phyloP scores from a whole-genome alignment of 2,888 invertebrate species.

The Xanthostigma xanthostigma region DNA sequence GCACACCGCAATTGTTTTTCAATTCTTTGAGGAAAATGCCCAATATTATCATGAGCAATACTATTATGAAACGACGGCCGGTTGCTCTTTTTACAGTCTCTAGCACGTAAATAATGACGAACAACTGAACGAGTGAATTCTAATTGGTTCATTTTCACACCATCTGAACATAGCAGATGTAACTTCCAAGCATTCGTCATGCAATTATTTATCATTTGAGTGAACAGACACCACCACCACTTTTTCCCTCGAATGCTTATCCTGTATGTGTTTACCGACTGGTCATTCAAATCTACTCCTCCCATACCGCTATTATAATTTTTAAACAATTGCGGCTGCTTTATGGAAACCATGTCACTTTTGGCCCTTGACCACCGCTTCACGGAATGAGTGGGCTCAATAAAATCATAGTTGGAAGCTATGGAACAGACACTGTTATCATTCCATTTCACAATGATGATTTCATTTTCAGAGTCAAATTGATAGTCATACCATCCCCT shows the following conservation, averaged over 20 bases:
- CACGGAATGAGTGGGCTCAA: neutral
- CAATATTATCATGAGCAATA: too few relatives aligned
- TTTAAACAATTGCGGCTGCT: neutral
- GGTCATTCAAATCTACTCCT: constrained; percentile 7
- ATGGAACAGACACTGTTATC: constrained; percentile 9
- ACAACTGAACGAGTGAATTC: neutral
- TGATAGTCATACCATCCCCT: constrained; percentile 4
- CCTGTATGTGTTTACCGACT: constrained; percentile 5
- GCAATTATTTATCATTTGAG: constrained; percentile 5
- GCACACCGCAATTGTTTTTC: too few relatives aligned
- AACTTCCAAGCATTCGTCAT: constrained; percentile 5
- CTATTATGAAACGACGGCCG: too few relatives aligned
- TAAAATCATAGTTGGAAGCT: neutral
- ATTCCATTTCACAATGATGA: constrained; percentile 6
- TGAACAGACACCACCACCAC: constrained; percentile 8
- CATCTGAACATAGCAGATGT: neutral
- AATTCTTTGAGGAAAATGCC: too few relatives aligned
- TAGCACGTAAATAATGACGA: neutral
- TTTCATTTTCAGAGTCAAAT: constrained; percentile 6
- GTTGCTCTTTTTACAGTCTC: too few relatives aligned
- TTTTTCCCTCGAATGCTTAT: constrained; percentile 6
- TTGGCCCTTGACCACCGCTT: neutral
- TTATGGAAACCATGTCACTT: neutral
- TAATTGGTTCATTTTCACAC: neutral
- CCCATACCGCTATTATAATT: constrained; percentile 6